Evolutionary conservation across 2,888 invertebrate species (phyloP).

Genomic region (Busseola fusca): DNA sequence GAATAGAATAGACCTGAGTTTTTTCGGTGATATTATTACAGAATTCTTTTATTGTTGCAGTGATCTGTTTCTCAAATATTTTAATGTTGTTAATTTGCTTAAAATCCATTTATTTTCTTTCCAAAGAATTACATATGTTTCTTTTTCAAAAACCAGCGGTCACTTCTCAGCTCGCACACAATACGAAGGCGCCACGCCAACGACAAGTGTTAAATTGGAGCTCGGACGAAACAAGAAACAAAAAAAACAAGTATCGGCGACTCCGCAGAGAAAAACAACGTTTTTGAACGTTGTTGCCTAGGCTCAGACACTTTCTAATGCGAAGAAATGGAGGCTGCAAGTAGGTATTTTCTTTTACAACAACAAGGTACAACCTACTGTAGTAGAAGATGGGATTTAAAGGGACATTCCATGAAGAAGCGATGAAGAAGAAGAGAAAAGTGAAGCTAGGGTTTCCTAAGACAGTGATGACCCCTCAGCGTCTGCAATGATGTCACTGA

Average conservation of each 20-base stretch:
- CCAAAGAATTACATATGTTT: neutral
- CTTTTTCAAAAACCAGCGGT: constrained; percentile 19
- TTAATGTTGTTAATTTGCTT: neutral
- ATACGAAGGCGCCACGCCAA: constrained; percentile 70
- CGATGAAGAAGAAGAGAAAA: no score
- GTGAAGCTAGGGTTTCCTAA: neutral
- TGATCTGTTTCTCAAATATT: neutral
- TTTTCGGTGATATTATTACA: neutral
- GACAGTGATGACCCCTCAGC: neutral
- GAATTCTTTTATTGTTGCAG: no score
- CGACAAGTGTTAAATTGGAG: constrained; percentile 80
- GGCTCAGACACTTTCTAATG: constrained; percentile 60
- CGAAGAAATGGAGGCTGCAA: constrained; percentile 18
- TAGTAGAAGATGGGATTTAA: neutral
- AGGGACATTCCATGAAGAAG: neutral
- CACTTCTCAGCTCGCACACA: constrained; percentile 52
- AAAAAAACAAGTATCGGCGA: constrained; percentile 61
- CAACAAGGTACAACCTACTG: no score
- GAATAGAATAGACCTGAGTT: no score
- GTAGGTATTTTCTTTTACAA: constrained; percentile 10
- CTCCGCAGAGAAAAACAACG: constrained; percentile 56
- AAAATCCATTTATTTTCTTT: neutral
- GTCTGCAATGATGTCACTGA: neutral
- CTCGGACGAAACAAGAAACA: constrained; percentile 66
- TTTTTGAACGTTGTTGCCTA: constrained; percentile 43